Evolutionary conservation across 2,797 vertebrate genomes (phyloP), one percentile per base, ranked within the genome.

Genomic region (Bovichtus diacanthus): DNA sequence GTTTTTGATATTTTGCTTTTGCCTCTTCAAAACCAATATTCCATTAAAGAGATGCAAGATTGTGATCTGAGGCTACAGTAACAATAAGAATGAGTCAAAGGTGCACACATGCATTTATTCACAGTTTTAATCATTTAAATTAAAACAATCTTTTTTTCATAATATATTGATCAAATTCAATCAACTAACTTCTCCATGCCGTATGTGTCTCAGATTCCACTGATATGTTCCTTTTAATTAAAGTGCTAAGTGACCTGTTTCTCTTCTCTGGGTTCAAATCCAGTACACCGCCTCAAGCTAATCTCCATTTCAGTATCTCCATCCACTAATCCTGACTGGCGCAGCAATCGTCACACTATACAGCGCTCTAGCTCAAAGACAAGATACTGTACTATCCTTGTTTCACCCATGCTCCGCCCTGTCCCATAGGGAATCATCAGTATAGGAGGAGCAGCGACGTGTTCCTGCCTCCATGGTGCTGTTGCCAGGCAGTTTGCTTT

Each of bases 401-500:
- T 62, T 73, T 81, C 70, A 61, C 59, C 78, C 73, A 44, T 12
- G 84, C 88, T 83, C 84, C 76, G 50, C 90, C 86, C 84, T 19
- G 49, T 80, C 74, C 84, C 71, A 54, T 36, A 63, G 82, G 90
- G 72, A 88, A 76, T 85, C 79, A 79, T 61, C 29, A 21, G 69
- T 60, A 83, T 77, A 84, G 88, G 87, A 86, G 80, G 84, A 91
- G 86, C 58, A 38, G 74, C 47, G 62, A 54, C 25, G 23, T 50
- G 68, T 78, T 84, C 15, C 67, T 50, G 74, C 83, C 82, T 83
- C 78, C 68, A 51, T 69, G 54, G 31, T 70, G 82, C 88, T 93
- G 92, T 94, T 94, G 90, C 91, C 91, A 92, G 93, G 93, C 91
- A 93, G 91, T 90, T 90, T 93, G 81, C 72, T 77, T 86, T 79